These are phyloP conservation scores for Elmis aenea DNA, from an alignment of 2,888 invertebrate genomes.

Conservation along the genomic window DNA sequence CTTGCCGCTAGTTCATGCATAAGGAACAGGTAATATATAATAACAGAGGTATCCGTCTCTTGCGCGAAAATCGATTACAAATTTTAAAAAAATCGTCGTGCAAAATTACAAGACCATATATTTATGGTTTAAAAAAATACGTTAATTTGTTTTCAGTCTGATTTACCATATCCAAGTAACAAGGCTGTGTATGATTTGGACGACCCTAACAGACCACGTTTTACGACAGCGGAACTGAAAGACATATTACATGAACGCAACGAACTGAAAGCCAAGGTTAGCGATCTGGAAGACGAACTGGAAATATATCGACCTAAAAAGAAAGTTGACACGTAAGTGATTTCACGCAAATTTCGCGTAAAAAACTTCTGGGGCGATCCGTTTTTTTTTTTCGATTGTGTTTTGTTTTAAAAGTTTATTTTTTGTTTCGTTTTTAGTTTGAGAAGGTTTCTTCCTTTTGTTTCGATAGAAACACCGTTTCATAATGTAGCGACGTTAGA, in stretches of 20 bases:
- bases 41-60: too few species aligned
- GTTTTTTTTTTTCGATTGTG: constrained; percentile 21
- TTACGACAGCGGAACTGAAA: constrained; percentile 77
- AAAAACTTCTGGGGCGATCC: too few species aligned
- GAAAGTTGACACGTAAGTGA: constrained; percentile 50
- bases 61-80: too few species aligned
- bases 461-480: constrained; percentile 1
- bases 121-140: too few species aligned
- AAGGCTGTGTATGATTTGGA: constrained; percentile 58
- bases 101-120: neutral
- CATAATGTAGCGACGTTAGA: too few species aligned
- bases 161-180: constrained; percentile 51
- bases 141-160: constrained; percentile 41
- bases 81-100: too few species aligned
- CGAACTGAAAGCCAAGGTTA: constrained; percentile 85
- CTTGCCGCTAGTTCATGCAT: too few species aligned
- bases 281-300: constrained; percentile 90
- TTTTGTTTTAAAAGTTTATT: constrained; percentile 28
- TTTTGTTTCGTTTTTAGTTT: constrained; percentile 20
- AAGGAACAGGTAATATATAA: too few species aligned
- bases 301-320: constrained; percentile 64
- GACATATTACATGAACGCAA: constrained; percentile 89
- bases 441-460: constrained; percentile 3
- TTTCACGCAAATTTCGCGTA: too few species aligned
- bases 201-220: constrained; percentile 73